These are phyloP conservation scores for Parnassius glacialis DNA, from an alignment of 2,888 invertebrate species.

Conservation along the genomic window DNA sequence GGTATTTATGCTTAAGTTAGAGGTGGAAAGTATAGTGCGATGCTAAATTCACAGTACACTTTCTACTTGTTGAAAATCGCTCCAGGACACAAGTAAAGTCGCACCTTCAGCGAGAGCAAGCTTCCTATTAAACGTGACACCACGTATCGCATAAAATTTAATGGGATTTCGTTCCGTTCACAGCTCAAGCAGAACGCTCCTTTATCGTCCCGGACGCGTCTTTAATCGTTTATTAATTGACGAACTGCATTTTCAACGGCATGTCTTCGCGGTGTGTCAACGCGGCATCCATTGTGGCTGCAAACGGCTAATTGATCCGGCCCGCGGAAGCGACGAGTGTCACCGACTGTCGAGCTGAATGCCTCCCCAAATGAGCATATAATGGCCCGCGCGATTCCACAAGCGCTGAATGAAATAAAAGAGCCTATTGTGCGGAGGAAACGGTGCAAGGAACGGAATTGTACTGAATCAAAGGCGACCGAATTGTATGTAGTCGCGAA, in stretches of 20 bases:
- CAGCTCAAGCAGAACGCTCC: background rate
- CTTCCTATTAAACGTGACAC: constrained; percentile 1
- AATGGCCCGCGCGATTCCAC: constrained; percentile 45
- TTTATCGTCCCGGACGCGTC: constrained; percentile 2
- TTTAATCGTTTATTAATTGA: constrained; percentile 23
- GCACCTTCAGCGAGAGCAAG: background rate
- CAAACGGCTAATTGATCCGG: constrained; percentile 61
- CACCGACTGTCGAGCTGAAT: constrained; percentile 47
- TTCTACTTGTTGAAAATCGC: no score
- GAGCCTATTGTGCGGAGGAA: constrained; percentile 47
- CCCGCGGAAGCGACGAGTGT: constrained; percentile 63
- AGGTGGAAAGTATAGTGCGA: no score
- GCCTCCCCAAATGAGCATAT: constrained; percentile 66
- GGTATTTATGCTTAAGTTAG: no score
- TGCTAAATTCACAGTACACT: no score
- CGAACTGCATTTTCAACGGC: constrained; percentile 5
- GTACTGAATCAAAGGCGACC: constrained; percentile 58
- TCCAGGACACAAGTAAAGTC: no score
- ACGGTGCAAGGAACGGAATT: constrained; percentile 45
- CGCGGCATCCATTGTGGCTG: constrained; percentile 29
- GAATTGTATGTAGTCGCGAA: constrained; percentile 51
- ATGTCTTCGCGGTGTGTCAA: constrained; percentile 9
- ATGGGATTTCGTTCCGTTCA: constrained; percentile 6
- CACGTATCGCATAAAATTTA: constrained; percentile 19
- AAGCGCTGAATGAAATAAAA: constrained; percentile 39